These are phyloP conservation scores for Tiphia femorata DNA, from an alignment of 2,888 invertebrate genomes.

Conservation along the genomic window DNA sequence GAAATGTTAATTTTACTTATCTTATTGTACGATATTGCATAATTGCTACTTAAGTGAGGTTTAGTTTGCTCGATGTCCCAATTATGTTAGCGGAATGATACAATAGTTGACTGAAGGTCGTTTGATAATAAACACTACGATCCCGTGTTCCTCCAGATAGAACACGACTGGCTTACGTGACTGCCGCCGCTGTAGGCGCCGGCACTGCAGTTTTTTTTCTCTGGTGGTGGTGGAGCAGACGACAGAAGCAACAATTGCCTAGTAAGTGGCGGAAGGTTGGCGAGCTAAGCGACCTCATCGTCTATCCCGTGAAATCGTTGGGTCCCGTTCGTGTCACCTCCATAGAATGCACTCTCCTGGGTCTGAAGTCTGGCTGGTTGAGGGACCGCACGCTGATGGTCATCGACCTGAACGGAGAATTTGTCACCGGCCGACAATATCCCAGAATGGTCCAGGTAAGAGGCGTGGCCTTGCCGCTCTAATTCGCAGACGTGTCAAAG, in stretches of 20 bases:
- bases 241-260: constrained; percentile 59
- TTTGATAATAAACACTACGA: background rate
- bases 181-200: constrained; percentile 56
- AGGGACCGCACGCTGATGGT: constrained; percentile 75
- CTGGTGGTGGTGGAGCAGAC: constrained; percentile 56
- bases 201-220: constrained; percentile 53
- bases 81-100: background rate
- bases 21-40: too few species aligned
- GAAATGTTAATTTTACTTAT: too few species aligned
- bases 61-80: background rate
- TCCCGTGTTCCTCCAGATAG: constrained; percentile 38
- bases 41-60: too few species aligned
- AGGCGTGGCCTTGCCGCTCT: too few species aligned
- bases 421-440: constrained; percentile 73
- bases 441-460: constrained; percentile 71
- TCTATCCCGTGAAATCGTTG: constrained; percentile 76
- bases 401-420: constrained; percentile 72
- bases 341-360: constrained; percentile 73
- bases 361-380: constrained; percentile 72
- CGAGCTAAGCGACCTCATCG: constrained; percentile 71
- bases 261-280: constrained; percentile 74
- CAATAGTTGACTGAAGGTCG: too few species aligned
- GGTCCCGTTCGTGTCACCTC: constrained; percentile 69
- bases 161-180: constrained; percentile 53
- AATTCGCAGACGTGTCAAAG: too few species aligned